These are phyloP conservation scores for Hoplodrina ambigua DNA, from an alignment of 2,888 invertebrate genomes.

Conservation along the genomic window DNA sequence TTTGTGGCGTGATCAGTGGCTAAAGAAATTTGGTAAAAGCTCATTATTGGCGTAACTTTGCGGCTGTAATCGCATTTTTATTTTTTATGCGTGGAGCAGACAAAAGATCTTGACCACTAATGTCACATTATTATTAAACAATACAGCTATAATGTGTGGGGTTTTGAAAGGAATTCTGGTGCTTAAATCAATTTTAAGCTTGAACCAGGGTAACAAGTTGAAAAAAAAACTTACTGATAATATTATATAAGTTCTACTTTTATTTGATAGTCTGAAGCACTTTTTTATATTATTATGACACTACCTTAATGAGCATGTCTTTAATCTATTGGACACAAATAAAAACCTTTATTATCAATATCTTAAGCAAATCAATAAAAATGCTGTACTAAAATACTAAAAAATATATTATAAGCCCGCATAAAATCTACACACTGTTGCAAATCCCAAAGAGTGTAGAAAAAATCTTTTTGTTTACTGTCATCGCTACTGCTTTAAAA, in stretches of 20 bases:
- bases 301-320: too few relatives aligned
- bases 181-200: slow-evolving; percentile 24
- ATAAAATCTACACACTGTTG: slow-evolving; percentile 27
- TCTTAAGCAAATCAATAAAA: too few relatives aligned
- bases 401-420: neutral
- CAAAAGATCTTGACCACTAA: slow-evolving; percentile 55
- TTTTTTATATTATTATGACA: too few relatives aligned
- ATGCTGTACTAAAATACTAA: too few relatives aligned
- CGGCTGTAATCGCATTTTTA: slow-evolving; percentile 66
- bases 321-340: too few relatives aligned
- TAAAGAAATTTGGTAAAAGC: slow-evolving; percentile 69
- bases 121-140: slow-evolving; percentile 53
- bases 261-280: too few relatives aligned
- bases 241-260: too few relatives aligned
- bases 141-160: slow-evolving; percentile 45
- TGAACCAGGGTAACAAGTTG: neutral
- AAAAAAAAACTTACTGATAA: too few relatives aligned
- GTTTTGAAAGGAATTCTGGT: slow-evolving; percentile 26
- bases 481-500: slow-evolving; percentile 58
- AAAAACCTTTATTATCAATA: too few relatives aligned
- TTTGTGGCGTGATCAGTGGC: slow-evolving; percentile 69
- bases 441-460: slow-evolving; percentile 17
- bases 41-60: slow-evolving; percentile 74
- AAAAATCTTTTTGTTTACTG: slow-evolving; percentile 58
- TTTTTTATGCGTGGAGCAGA: slow-evolving; percentile 42